These are phyloP conservation scores for Noctua comes DNA, from an alignment of 2,888 invertebrate species.

Conservation along the genomic window DNA sequence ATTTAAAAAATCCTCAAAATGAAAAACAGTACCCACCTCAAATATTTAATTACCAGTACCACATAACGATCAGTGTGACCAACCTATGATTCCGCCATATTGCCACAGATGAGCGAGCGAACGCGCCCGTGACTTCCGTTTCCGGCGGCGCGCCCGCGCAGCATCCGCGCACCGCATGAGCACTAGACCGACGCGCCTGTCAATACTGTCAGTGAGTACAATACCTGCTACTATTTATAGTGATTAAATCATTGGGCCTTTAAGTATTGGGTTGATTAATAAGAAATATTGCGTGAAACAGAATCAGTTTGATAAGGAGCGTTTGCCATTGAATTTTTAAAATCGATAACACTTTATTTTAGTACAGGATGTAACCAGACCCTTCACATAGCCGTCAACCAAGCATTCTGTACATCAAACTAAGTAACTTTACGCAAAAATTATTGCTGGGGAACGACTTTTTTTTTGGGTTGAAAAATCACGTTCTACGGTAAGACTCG, in stretches of 20 bases:
- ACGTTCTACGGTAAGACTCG: too few relatives aligned
- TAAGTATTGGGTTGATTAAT: slow-evolving; percentile 28
- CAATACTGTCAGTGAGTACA: slow-evolving; percentile 71
- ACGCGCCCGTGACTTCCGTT: slow-evolving; percentile 89
- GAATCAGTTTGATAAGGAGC: neutral
- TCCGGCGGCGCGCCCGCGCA: slow-evolving; percentile 89
- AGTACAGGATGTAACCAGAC: too few relatives aligned
- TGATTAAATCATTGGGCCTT: slow-evolving; percentile 62
- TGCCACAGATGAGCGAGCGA: slow-evolving; percentile 88
- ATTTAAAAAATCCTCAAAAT: neutral
- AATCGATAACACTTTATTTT: neutral
- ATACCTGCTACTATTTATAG: slow-evolving; percentile 64
- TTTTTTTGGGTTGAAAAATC: too few relatives aligned
- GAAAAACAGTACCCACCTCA: slow-evolving; percentile 20
- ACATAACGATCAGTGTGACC: slow-evolving; percentile 73
- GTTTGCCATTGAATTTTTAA: neutral
- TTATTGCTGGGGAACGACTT: too few relatives aligned
- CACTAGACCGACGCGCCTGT: slow-evolving; percentile 82
- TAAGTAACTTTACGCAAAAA: too few relatives aligned
- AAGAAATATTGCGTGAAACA: slow-evolving; percentile 12
- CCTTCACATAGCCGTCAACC: too few relatives aligned
- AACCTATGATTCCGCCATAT: slow-evolving; percentile 85
- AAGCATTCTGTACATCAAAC: too few relatives aligned
- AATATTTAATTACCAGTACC: slow-evolving; percentile 57
- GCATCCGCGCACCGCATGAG: slow-evolving; percentile 82